These are phyloP conservation scores for Anoplius nigerrimus DNA, from an alignment of 2,888 invertebrate genomes.

Conservation along the genomic window DNA sequence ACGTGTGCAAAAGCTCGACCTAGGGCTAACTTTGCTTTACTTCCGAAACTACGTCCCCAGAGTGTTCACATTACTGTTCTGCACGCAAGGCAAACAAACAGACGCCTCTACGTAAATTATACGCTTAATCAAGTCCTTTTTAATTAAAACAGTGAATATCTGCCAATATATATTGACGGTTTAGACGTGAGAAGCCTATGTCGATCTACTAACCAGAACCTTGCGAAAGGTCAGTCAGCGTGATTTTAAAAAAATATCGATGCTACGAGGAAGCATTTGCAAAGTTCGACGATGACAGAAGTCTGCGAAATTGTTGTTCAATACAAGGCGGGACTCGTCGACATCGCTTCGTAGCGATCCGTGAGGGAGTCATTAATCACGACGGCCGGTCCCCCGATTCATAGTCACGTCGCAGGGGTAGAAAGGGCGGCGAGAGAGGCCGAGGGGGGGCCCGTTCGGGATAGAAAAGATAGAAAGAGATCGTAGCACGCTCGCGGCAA, in stretches of 20 bases:
- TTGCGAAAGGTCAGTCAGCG: too few species aligned
- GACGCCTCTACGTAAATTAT: too few species aligned
- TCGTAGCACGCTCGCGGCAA: constrained; percentile 49
- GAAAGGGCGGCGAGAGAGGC: constrained; percentile 38
- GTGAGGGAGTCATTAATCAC: constrained; percentile 69
- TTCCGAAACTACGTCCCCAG: background rate
- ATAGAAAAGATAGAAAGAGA: constrained; percentile 48
- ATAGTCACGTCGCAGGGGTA: constrained; percentile 40
- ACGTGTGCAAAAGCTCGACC: constrained; percentile 1
- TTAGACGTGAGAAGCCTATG: too few species aligned
- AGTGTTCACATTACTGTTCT: too few species aligned
- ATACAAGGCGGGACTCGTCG: constrained; percentile 14
- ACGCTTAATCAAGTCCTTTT: too few species aligned
- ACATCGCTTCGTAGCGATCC: constrained; percentile 30
- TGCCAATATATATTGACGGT: too few species aligned
- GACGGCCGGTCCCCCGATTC: constrained; percentile 55
- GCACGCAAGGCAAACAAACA: too few species aligned
- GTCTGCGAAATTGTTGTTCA: constrained; percentile 39
- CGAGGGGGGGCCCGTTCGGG: constrained; percentile 41
- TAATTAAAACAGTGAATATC: too few species aligned
- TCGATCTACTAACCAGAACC: too few species aligned
- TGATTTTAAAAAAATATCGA: too few species aligned
- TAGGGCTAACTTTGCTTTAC: background rate
- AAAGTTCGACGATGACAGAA: background rate
- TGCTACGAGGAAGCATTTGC: background rate